phyloP scores from a whole-genome alignment of 2,113 vertebrate species.

The Acanthisitta chloris region DNA sequence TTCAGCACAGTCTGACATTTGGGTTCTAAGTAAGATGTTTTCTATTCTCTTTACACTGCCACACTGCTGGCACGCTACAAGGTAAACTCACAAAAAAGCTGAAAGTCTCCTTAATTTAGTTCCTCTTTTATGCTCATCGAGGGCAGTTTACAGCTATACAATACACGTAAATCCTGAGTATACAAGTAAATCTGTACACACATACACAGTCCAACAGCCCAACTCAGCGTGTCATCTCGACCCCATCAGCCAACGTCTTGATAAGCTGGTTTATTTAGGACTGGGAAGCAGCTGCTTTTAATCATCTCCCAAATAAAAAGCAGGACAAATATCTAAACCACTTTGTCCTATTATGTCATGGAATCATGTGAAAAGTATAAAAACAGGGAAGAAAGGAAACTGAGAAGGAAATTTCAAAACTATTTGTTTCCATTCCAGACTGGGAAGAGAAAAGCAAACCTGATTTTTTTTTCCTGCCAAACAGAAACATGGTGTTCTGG shows the following conservation, averaged over 20 bases:
- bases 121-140: neutral
- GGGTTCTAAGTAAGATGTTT: neutral
- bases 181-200: neutral
- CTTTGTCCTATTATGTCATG: constrained; percentile 62
- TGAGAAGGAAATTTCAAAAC: constrained; percentile 65
- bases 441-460: constrained; percentile 31
- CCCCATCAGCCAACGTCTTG: neutral
- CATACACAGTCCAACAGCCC: neutral
- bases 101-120: neutral
- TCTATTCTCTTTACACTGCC: constrained; percentile 2
- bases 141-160: neutral
- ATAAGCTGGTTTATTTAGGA: constrained; percentile 29
- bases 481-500: neutral
- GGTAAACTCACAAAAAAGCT: neutral
- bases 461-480: constrained; percentile 5
- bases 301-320: constrained; percentile 54
- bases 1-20: neutral
- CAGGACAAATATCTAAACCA: constrained; percentile 34
- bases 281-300: constrained; percentile 53
- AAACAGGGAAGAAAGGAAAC: constrained; percentile 60
- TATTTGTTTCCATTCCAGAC: constrained; percentile 54
- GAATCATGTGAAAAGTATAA: constrained; percentile 64
- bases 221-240: neutral
- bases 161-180: neutral
- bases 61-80: neutral